phyloP scores from a whole-genome alignment of 2,888 invertebrate genomes.

The Trisateles emortualis region DNA sequence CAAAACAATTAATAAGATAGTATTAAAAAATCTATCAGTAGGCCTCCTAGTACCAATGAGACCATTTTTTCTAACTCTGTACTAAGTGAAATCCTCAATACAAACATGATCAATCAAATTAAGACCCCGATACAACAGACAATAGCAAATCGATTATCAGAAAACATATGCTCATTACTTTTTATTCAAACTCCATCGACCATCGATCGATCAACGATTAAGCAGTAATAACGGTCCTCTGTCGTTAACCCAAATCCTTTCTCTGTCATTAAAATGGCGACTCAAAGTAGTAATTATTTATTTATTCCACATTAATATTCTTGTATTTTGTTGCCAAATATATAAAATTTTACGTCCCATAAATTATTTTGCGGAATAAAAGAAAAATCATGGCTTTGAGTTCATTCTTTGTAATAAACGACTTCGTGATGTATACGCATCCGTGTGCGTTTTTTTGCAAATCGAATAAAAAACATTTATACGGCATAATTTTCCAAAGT shows the following conservation, averaged over 20 bases:
- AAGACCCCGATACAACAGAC: constrained; percentile 28
- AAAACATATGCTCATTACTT: constrained; percentile 24
- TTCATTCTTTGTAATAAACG: background rate
- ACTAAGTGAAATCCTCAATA: constrained; percentile 10
- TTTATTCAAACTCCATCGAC: constrained; percentile 41
- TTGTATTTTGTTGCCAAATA: constrained; percentile 21
- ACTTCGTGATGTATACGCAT: background rate
- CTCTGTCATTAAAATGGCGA: constrained; percentile 28
- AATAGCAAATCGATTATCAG: constrained; percentile 35
- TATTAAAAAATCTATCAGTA: too few species aligned
- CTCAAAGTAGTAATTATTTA: constrained; percentile 18
- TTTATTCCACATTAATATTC: constrained; percentile 26
- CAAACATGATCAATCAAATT: constrained; percentile 28
- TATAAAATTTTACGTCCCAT: constrained; percentile 10
- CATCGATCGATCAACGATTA: constrained; percentile 47
- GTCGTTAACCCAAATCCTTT: constrained; percentile 50
- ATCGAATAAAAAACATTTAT: too few species aligned
- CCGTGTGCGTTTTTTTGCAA: background rate
- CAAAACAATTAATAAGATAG: too few species aligned
- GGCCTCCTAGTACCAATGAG: background rate
- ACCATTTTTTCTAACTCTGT: background rate
- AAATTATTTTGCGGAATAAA: constrained; percentile 12
- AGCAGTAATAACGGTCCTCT: constrained; percentile 15
- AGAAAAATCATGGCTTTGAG: background rate
- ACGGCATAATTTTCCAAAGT: too few species aligned